Percentiles rank a stretch among this genome's conserved stretches.
Conservation (phyloP, 2,113 vertebrate genomes). For the Theristicus caerulescens region DNA sequence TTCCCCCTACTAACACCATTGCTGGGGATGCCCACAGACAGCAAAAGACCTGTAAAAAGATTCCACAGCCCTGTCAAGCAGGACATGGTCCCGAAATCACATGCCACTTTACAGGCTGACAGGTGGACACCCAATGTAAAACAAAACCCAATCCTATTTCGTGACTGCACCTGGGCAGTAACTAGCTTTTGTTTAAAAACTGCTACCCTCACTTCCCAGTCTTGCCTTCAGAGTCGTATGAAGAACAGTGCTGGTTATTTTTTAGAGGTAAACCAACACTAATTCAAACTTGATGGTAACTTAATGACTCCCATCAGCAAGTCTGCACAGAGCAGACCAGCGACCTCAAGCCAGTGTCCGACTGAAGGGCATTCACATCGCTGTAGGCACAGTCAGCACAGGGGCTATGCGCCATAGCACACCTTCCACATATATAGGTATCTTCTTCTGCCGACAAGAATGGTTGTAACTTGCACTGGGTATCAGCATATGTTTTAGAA, state of each 20-base stretch:
- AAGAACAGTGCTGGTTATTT: neutral
- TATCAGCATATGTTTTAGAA: neutral
- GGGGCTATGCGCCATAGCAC: neutral
- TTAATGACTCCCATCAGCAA: neutral
- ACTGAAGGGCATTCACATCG: neutral
- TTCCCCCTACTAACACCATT: neutral
- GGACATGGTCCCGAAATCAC: neutral
- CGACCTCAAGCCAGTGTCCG: fast-evolving
- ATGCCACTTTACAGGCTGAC: neutral
- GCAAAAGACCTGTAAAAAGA: neutral
- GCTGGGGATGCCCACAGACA: neutral
- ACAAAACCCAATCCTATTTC: neutral
- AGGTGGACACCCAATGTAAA: neutral
- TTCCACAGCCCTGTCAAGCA: neutral
- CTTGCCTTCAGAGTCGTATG: neutral
- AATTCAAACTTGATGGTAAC: neutral
- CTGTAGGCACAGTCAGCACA: neutral
- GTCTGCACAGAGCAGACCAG: neutral
- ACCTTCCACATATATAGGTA: neutral
- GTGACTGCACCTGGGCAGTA: neutral
- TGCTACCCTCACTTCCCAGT: neutral
- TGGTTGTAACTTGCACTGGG: neutral
- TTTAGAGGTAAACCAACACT: neutral
- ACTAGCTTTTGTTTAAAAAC: neutral
- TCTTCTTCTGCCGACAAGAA: neutral